Evolutionary conservation across 37 sponge, comb jelly and placozoan genomes (phyloP), one percentile per base, ranked within the genome.

Genomic region (Beroe forskalii): DNA sequence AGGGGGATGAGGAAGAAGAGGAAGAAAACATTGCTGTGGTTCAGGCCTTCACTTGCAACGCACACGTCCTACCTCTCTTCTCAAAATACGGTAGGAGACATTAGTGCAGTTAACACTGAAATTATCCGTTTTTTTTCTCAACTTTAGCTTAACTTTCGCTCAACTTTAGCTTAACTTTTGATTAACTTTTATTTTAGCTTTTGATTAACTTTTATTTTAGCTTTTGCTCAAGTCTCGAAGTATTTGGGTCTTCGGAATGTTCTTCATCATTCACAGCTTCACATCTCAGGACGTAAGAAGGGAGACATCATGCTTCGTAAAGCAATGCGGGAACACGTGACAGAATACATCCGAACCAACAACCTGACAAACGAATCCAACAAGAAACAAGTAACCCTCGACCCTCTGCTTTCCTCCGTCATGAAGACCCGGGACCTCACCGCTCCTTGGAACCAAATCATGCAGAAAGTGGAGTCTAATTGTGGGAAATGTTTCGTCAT

Each of bases 41-140:
- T 23, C 86, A 80, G 86, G 86, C 86, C 0, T 80, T 80, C 86
- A 80, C 86, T 1, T 80, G 86, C 55, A 80, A 80, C 40, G 86
- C 86, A 30, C 86, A 80, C 30, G 86, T 44, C 0, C 20, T 37
- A 22, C n/a, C 8, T n/a, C 55, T 80, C 28, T 80, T 80, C 35
- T 80, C 86, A 1, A n/a, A 38, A 25, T 80, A 44, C 42, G 66
- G 66, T 64, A 48, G n/a, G n/a, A n/a, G n/a, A n/a, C n/a, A n/a
- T n/a, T n/a, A n/a, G n/a, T n/a, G n/a, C n/a, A n/a, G n/a, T n/a
- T n/a, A n/a, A n/a, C n/a, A n/a, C n/a, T n/a, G n/a, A n/a, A n/a
- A n/a, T n/a, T n/a, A n/a, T n/a, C n/a, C n/a, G n/a, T n/a, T n/a
- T n/a, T n/a, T n/a, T n/a, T n/a, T n/a, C n/a, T n/a, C n/a, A n/a